Evolutionary conservation across 1,140 invertebrate genomes (phyloP).

Genomic region (Polypedilum pembai): DNA sequence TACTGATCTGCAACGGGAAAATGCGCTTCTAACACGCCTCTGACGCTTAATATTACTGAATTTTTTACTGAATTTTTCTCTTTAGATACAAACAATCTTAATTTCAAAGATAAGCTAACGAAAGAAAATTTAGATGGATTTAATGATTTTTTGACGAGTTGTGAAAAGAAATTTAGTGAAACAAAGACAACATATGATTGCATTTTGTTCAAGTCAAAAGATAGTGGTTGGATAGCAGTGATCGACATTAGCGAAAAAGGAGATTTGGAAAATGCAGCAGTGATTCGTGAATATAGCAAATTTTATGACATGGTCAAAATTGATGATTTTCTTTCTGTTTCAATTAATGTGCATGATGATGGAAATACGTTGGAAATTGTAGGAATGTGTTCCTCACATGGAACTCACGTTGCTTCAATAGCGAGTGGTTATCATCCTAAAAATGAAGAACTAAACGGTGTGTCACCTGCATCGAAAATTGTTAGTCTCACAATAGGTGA

Average conservation of each 20-base stretch:
- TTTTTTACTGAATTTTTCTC: conserved; percentile 29
- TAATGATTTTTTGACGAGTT: conserved; percentile 70
- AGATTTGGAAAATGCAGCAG: conserved; percentile 62
- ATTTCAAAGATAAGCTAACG: conserved; percentile 66
- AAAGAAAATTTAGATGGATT: conserved; percentile 86
- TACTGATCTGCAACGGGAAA: too few relatives aligned
- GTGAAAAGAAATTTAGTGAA: conserved; percentile 86
- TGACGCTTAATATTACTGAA: too few relatives aligned
- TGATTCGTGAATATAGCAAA: conserved; percentile 77
- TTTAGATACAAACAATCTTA: conserved; percentile 45
- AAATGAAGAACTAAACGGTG: conserved; percentile 82
- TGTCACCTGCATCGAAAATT: conserved; percentile 94
- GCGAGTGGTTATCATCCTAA: conserved; percentile 87
- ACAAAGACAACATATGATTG: conserved; percentile 87
- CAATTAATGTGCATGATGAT: conserved; percentile 87
- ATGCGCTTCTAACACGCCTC: too few relatives aligned
- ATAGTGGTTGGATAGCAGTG: conserved; percentile 56
- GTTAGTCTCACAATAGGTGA: conserved; percentile 90
- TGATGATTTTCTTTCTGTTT: conserved; percentile 81
- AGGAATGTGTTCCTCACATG: conserved; percentile 85
- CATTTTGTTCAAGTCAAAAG: conserved; percentile 75
- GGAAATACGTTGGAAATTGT: conserved; percentile 91
- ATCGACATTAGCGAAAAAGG: conserved; percentile 49
- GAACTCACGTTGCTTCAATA: conserved; percentile 95
- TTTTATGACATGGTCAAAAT: conserved; percentile 74